Percentiles rank a stretch among this genome's conserved stretches.
Evolutionary conservation across 2,113 vertebrate genomes (phyloP).

Genomic region (Cephalopterus ornatus): DNA sequence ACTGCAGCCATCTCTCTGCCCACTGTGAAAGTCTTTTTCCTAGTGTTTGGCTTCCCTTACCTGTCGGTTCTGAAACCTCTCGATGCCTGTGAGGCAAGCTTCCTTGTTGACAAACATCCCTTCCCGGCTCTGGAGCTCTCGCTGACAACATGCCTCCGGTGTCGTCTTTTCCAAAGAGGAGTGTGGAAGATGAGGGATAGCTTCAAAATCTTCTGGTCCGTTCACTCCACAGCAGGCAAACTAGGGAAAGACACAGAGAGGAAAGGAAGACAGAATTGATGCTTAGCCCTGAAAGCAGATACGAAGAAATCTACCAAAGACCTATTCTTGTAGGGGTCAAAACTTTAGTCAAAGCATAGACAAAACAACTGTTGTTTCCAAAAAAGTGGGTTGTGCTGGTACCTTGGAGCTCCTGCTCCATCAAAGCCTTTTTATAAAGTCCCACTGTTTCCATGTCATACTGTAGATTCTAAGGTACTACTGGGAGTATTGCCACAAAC

Average conservation of each 20-base stretch:
- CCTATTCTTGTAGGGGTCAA: not conserved
- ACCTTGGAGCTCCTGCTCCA: not conserved
- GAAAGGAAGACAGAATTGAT: not conserved
- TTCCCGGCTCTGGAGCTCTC: conserved; percentile 73
- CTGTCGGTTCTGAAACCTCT: conserved; percentile 85
- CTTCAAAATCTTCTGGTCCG: conserved; percentile 86
- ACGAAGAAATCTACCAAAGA: not conserved
- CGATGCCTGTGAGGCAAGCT: conserved; percentile 78
- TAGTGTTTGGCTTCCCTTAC: not conserved
- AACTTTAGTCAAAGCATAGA: not conserved
- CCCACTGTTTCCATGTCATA: not conserved
- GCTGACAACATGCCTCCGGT: conserved; percentile 88
- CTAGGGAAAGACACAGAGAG: conserved; percentile 62
- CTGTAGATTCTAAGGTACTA: not conserved
- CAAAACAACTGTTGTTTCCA: not conserved
- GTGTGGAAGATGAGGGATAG: conserved; percentile 71
- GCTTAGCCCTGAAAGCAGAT: not conserved
- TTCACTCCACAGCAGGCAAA: conserved; percentile 93
- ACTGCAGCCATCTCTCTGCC: not conserved
- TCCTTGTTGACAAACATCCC: conserved; percentile 68
- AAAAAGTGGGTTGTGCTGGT: not conserved
- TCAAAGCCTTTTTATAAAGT: not conserved
- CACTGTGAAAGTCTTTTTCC: not conserved
- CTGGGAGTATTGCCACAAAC: not conserved
- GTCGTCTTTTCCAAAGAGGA: conserved; percentile 55